Percentiles rank a stretch among this genome's conserved stretches.
Evolutionary conservation across 2,797 vertebrate species (phyloP).

Genomic region (Enoplosus armatus): DNA sequence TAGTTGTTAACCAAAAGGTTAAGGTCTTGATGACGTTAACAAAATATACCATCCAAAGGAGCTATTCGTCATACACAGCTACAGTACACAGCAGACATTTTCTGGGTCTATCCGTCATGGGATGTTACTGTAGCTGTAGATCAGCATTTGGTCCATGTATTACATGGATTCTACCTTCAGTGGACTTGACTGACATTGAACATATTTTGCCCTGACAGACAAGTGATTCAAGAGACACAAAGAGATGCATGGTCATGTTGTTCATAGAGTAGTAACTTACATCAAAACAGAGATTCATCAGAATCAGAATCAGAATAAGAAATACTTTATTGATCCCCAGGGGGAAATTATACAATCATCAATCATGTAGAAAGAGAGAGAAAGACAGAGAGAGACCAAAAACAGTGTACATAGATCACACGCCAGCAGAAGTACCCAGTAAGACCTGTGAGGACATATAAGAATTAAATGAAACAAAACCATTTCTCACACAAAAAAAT

Average conservation of each 20-base stretch:
- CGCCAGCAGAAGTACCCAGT: background rate
- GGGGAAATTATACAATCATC: too few relatives aligned
- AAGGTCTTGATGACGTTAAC: too few relatives aligned
- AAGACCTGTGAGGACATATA: background rate
- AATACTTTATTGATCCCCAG: too few relatives aligned
- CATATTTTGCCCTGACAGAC: background rate
- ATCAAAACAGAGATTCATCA: background rate
- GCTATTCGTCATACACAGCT: too few relatives aligned
- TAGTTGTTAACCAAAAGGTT: too few relatives aligned
- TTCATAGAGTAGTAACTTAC: background rate
- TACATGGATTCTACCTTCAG: slow-evolving; percentile 5
- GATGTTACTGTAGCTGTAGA: too few relatives aligned
- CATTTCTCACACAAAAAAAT: background rate
- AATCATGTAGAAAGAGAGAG: background rate
- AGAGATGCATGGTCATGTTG: background rate
- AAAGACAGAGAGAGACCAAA: background rate
- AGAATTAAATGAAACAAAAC: slow-evolving; percentile 11
- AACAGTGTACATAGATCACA: background rate
- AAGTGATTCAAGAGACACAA: slow-evolving; percentile 5
- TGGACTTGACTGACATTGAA: background rate
- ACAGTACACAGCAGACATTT: too few relatives aligned
- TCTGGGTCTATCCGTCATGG: too few relatives aligned
- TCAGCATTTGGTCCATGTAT: too few relatives aligned
- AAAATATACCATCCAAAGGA: too few relatives aligned
- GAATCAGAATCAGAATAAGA: too few relatives aligned